These are phyloP conservation scores for Discoglossus pictus DNA, from an alignment of 2,797 vertebrate genomes.

Conservation along the genomic window DNA sequence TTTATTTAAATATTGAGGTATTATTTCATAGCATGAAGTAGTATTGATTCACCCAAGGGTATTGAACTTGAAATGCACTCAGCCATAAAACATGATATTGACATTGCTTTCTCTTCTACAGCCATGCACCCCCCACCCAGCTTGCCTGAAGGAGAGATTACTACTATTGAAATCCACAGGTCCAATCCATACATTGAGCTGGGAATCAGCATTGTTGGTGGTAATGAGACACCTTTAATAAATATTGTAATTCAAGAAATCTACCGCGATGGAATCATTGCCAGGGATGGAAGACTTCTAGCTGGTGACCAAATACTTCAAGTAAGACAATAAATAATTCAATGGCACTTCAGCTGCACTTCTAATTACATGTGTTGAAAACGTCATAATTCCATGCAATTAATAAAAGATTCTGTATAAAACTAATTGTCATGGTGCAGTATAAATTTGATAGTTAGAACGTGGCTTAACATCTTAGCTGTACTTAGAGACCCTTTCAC, in stretches of 20 bases:
- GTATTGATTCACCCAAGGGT: slow-evolving; percentile 42
- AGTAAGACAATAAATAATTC: too few species aligned
- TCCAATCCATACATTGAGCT: slow-evolving; percentile 94
- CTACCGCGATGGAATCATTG: slow-evolving; percentile 94
- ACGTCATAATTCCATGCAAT: too few species aligned
- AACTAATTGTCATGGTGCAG: too few species aligned
- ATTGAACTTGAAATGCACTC: slow-evolving; percentile 53
- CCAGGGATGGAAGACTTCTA: slow-evolving; percentile 91
- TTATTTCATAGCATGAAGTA: slow-evolving; percentile 10
- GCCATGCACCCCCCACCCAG: slow-evolving; percentile 88
- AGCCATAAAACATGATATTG: slow-evolving; percentile 51
- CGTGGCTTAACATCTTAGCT: too few species aligned
- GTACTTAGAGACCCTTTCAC: too few species aligned
- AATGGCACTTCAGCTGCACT: too few species aligned
- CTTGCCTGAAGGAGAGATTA: slow-evolving; percentile 96
- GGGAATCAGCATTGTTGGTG: slow-evolving; percentile 96
- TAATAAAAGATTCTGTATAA: too few species aligned
- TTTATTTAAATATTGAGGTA: slow-evolving; percentile 17
- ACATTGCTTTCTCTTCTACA: slow-evolving; percentile 62
- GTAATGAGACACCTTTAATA: slow-evolving; percentile 97
- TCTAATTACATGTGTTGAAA: too few species aligned
- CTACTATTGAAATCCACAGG: slow-evolving; percentile 93
- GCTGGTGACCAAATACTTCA: slow-evolving; percentile 97
- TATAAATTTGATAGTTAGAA: too few species aligned
- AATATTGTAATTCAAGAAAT: slow-evolving; percentile 98